A percentile compares a stretch with the other conserved stretches of the same genome.
Conservation (phyloP, 1,140 invertebrate genomes). For the Drosophila neocordata region DNA sequence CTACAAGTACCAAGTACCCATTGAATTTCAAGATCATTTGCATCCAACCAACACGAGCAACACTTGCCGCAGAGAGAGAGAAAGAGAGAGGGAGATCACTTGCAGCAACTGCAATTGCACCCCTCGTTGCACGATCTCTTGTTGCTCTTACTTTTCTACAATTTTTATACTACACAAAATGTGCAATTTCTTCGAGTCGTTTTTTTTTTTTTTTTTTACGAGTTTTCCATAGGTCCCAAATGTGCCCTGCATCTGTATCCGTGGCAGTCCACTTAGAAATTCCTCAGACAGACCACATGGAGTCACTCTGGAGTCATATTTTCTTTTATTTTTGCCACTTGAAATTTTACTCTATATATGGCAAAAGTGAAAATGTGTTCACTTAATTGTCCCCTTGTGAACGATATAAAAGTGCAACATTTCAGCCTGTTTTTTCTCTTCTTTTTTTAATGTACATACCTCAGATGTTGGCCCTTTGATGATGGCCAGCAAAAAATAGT, state of each 20-base stretch:
- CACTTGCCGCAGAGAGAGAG: constrained; percentile 20
- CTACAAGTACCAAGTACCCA: constrained; percentile 46
- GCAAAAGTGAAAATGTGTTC: constrained; percentile 51
- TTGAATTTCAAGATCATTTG: constrained; percentile 74
- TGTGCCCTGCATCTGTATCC: constrained; percentile 66
- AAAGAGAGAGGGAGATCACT: neutral
- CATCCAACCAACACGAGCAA: constrained; percentile 35
- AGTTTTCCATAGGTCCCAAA: constrained; percentile 71
- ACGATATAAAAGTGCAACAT: constrained; percentile 22
- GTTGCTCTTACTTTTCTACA: constrained; percentile 17
- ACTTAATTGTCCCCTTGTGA: constrained; percentile 25
- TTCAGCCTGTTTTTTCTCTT: constrained; percentile 18
- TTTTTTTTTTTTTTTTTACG: no score
- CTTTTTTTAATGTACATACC: constrained; percentile 64
- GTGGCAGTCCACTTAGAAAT: constrained; percentile 66
- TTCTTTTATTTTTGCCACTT: constrained; percentile 40
- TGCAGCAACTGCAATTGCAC: constrained; percentile 32
- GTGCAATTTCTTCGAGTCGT: constrained; percentile 59
- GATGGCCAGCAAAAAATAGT: constrained; percentile 26
- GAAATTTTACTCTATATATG: constrained; percentile 15
- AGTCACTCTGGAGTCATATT: constrained; percentile 47
- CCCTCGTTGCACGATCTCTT: constrained; percentile 19
- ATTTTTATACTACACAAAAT: constrained; percentile 75
- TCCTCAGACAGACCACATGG: constrained; percentile 66
- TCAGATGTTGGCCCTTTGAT: constrained; percentile 61